Percentiles rank a stretch among this genome's conserved stretches.
phyloP scores from a whole-genome alignment of 2,888 invertebrate species.

The Rotaria socialis region DNA sequence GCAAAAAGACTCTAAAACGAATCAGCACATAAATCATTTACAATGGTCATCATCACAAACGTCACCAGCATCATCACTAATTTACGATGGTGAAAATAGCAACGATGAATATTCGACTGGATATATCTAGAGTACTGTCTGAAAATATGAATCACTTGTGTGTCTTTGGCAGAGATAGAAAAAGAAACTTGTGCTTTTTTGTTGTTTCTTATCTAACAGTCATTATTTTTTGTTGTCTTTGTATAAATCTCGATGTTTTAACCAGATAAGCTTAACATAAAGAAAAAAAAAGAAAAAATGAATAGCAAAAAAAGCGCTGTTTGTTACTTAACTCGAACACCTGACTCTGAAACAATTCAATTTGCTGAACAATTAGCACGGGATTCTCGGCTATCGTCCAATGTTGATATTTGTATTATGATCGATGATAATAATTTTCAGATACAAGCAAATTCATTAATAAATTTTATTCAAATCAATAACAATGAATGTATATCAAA shows the following conservation, averaged over 20 bases:
- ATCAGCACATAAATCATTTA: neutral
- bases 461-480: neutral
- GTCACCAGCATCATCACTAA: neutral
- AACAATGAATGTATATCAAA: neutral
- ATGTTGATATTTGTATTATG: neutral
- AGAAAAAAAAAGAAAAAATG: neutral
- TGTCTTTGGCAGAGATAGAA: neutral
- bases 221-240: slow-evolving; percentile 14
- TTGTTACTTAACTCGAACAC: neutral
- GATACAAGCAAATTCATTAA: neutral
- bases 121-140: neutral
- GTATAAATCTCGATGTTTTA: slow-evolving; percentile 24
- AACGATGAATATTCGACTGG: slow-evolving; percentile 27
- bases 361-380: neutral
- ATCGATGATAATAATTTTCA: neutral
- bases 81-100: slow-evolving; percentile 30
- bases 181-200: neutral
- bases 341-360: neutral
- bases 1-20: neutral
- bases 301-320: neutral
- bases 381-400: neutral
- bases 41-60: slow-evolving; percentile 10
- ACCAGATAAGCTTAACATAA: slow-evolving; percentile 5
- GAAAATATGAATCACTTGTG: neutral
- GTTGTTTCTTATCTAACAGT: slow-evolving; percentile 32